Evolutionary conservation across 2,113 vertebrate genomes (phyloP).

Genomic region (Tenebrosternarchus preto): DNA sequence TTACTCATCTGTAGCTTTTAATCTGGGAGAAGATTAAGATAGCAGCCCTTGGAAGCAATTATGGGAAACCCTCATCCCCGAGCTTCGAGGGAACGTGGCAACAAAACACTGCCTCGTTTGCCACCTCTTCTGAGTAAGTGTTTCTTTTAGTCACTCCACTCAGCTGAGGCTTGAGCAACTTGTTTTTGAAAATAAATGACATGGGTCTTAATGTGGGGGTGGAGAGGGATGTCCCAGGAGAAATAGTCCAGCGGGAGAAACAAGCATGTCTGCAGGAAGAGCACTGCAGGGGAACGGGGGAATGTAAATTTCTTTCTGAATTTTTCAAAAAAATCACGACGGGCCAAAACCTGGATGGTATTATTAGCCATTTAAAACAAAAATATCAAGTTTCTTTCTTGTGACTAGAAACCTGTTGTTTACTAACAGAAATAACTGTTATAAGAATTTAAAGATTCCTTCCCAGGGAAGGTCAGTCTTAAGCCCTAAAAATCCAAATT

Average conservation of each 20-base stretch:
- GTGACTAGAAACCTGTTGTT: too few relatives aligned
- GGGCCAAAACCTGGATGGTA: too few relatives aligned
- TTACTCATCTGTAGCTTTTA: slow-evolving; percentile 32
- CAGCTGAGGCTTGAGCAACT: slow-evolving; percentile 9
- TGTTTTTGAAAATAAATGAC: slow-evolving; percentile 29
- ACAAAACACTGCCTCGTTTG: background rate
- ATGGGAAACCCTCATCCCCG: background rate
- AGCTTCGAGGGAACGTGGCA: slow-evolving; percentile 1
- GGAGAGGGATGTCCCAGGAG: background rate
- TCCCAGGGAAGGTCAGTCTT: too few relatives aligned
- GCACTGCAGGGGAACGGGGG: background rate
- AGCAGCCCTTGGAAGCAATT: slow-evolving; percentile 50
- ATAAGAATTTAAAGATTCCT: too few relatives aligned
- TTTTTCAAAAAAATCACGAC: slow-evolving; percentile 1
- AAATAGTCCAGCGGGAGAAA: background rate
- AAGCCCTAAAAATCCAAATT: background rate
- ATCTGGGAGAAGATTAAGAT: slow-evolving; percentile 55
- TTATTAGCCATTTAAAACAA: background rate
- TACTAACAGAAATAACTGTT: too few relatives aligned
- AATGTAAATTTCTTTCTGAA: background rate
- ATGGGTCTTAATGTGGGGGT: slow-evolving; percentile 2
- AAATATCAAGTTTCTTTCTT: too few relatives aligned
- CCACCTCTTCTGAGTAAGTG: background rate
- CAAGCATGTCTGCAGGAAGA: background rate
- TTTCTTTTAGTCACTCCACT: slow-evolving; percentile 7